Base-by-base conservation (phyloP, 2,797 vertebrate genomes). In the Galagoides demidoff region DNA sequence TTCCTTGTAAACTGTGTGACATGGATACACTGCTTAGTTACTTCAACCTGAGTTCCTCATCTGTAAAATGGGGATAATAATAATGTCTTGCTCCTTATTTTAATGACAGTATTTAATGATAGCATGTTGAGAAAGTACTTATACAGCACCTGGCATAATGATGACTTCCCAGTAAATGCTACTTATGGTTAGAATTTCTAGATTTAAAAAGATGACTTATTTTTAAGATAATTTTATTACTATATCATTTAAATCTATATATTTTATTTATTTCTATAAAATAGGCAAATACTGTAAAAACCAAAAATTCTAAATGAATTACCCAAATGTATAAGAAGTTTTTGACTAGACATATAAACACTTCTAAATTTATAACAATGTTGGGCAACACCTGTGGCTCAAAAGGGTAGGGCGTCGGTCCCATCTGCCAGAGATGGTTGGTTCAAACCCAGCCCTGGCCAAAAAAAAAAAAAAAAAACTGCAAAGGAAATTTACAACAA, bases 301-400 rank as follows among this genome's bases (percentile, higher is more conserved):
- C 5, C 37, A 87, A 95, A 89, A 57, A 27, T 45, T 39, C 31
- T 79, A 88, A 95, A 31, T 73, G 16, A 88, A 88, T 85, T 96
- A 39, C 43, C 16, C 22, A 85, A 85, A 5, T 92, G 2, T 13
- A 23, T 78, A 85, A 37, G 7, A 83, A 27, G 68, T 92, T 92
- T 96, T 16, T 91, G 83, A 78, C 39, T 43, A 43, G 39, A 43
- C 39, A 43, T 43, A 43, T 43, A 43, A 43, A 43, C 39, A 43
- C 39, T 43, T 43, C 7, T 43, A 7, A 90, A 55, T 89, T 45
- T 76, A 64, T 7, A 64, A 31, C 10, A 55, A 23, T 5, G 1
- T 77, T 87, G 39, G 39, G 39, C 5, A 6, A 7, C 39, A 43
- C 39, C 39, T 43, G 39, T 43, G 39, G 5, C 39, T 43, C 39